These are phyloP conservation scores for Rhimphoctona megacephalus DNA, from an alignment of 2,888 invertebrate genomes.

Conservation along the genomic window DNA sequence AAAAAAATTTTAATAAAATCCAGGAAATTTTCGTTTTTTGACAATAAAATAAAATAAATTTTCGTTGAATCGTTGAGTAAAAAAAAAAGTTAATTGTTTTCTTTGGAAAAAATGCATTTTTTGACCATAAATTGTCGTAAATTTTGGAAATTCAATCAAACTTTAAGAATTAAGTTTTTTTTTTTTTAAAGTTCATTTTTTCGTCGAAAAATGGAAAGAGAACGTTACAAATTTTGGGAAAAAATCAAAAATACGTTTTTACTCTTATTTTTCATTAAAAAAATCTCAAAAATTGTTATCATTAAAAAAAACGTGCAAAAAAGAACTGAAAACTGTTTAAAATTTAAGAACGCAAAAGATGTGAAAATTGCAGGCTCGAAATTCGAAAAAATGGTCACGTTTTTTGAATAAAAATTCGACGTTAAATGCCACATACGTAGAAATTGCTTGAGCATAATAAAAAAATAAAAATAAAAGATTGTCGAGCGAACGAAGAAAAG, in stretches of 20 bases:
- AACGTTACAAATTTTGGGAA: background rate
- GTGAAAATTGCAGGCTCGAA: background rate
- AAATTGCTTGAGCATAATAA: background rate
- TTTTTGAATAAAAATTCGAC: background rate
- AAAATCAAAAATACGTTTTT: background rate
- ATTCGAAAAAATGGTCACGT: background rate
- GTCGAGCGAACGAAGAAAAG: constrained; percentile 9
- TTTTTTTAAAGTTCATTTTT: background rate
- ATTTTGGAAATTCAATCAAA: background rate
- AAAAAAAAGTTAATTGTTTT: too few relatives aligned
- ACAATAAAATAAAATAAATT: too few relatives aligned
- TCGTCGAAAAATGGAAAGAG: background rate
- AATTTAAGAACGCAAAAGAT: background rate
- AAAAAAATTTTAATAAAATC: too few relatives aligned
- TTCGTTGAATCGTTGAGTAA: too few relatives aligned
- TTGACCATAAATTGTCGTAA: too few relatives aligned
- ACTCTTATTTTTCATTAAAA: background rate
- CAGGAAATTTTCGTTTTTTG: too few relatives aligned
- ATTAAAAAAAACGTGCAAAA: background rate
- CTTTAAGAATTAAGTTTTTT: too few relatives aligned
- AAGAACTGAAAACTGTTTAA: background rate
- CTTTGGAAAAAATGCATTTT: too few relatives aligned
- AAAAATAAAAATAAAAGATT: background rate
- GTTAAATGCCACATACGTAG: background rate
- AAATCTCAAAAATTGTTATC: background rate